Conservation (phyloP, 2,113 vertebrate genomes). For the Marcusenius ussheri region DNA sequence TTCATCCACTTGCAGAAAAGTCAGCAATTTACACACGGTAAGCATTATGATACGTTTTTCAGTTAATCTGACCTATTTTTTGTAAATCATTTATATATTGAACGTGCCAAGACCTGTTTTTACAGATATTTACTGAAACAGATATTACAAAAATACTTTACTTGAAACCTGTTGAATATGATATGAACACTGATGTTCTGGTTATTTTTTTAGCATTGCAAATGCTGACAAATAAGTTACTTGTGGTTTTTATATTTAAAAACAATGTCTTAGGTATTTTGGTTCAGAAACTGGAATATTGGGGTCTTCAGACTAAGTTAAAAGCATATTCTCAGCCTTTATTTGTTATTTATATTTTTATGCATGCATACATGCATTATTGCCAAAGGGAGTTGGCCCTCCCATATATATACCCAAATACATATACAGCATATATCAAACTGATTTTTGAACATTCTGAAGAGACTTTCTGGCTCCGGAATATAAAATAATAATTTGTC, state of each 20-base stretch:
- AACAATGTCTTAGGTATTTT: background rate
- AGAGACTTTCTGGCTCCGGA: background rate
- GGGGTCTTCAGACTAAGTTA: background rate
- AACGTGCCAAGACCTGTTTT: background rate
- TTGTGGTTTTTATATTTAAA: background rate
- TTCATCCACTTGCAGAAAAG: background rate
- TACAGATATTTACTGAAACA: background rate
- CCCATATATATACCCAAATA: background rate
- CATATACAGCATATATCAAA: background rate
- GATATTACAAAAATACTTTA: background rate
- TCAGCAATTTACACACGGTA: background rate
- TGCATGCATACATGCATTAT: background rate
- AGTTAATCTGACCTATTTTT: background rate
- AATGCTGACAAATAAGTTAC: background rate
- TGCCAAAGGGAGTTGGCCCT: background rate
- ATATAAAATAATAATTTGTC: background rate
- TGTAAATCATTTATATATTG: background rate
- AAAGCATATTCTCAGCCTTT: background rate
- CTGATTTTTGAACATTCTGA: background rate
- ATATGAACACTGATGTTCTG: background rate
- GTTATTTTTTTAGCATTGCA: background rate
- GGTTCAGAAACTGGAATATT: background rate
- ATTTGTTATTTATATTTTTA: background rate
- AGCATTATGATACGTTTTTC: background rate
- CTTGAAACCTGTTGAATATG: background rate